phyloP scores from a whole-genome alignment of 2,888 invertebrate species.

The Tetanocera ferruginea region DNA sequence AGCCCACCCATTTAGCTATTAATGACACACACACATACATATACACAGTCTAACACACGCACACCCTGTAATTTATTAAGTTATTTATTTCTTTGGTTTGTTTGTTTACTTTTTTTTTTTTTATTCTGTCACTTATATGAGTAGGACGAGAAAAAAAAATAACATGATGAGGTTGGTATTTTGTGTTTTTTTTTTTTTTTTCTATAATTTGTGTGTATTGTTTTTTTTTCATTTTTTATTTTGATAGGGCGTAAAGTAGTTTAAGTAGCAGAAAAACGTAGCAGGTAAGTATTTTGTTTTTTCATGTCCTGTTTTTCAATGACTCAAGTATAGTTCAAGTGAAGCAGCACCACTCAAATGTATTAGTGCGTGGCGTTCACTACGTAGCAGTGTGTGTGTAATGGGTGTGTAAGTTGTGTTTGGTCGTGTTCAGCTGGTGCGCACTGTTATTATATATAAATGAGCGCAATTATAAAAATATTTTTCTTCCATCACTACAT shows the following conservation, averaged over 20 bases:
- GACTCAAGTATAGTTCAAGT: neutral
- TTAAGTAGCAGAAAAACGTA: neutral
- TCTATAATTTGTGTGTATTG: no score
- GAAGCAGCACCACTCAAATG: no score
- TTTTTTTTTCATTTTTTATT: no score
- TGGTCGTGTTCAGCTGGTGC: no score
- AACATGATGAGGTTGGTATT: neutral
- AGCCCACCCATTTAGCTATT: neutral
- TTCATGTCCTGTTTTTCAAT: neutral
- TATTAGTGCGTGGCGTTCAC: neutral
- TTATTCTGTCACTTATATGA: neutral
- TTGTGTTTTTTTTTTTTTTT: no score
- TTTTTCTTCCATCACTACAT: neutral
- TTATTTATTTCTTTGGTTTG: neutral
- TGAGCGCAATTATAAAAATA: conserved; percentile 13
- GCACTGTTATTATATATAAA: neutral
- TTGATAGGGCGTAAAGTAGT: neutral
- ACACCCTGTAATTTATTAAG: conserved; percentile 24
- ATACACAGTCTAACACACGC: neutral
- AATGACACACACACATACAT: neutral
- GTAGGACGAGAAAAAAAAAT: neutral
- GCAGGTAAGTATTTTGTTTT: neutral
- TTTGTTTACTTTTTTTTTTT: neutral
- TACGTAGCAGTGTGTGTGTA: no score
- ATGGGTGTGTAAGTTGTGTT: neutral